Conservation (phyloP, 2,797 vertebrate species). For the Sebastiscus tertius region DNA sequence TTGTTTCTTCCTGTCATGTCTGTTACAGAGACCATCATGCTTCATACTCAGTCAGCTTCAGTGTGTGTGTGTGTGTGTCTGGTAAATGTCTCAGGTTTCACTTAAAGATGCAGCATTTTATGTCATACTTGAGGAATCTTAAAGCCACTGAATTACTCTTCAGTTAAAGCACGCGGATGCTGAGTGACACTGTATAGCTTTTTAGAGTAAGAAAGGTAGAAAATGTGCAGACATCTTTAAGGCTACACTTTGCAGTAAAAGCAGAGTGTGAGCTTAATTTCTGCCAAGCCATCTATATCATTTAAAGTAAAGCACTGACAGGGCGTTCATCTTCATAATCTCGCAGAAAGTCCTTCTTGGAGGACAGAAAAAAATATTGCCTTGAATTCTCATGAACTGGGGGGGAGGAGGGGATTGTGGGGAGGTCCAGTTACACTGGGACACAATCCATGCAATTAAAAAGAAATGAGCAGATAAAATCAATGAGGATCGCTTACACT, state of each 20-base stretch:
- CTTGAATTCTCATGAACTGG: slow-evolving; percentile 54
- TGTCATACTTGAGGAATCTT: neutral
- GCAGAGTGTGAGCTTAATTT: neutral
- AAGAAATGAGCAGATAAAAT: slow-evolving; percentile 84
- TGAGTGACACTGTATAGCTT: neutral
- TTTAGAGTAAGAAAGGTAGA: neutral
- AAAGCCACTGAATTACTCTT: neutral
- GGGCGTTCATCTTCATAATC: slow-evolving; percentile 53
- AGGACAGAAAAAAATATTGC: slow-evolving; percentile 61
- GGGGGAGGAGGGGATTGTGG: slow-evolving; percentile 43
- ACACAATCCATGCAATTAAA: slow-evolving; percentile 81
- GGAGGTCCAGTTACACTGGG: slow-evolving; percentile 74
- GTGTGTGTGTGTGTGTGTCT: neutral
- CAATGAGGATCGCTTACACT: slow-evolving; percentile 80
- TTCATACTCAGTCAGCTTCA: slow-evolving; percentile 14
- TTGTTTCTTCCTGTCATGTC: slow-evolving; percentile 74
- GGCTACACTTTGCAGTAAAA: neutral
- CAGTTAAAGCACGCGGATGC: neutral
- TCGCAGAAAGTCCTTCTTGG: slow-evolving; percentile 56
- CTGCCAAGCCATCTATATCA: slow-evolving; percentile 33
- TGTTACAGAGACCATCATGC: slow-evolving; percentile 61
- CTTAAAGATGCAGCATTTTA: neutral
- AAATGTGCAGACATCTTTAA: neutral
- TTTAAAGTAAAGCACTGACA: slow-evolving; percentile 44
- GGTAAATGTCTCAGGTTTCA: slow-evolving; percentile 15